phyloP scores from a whole-genome alignment of 2,888 invertebrate species.

The Lochmaea capreae region DNA sequence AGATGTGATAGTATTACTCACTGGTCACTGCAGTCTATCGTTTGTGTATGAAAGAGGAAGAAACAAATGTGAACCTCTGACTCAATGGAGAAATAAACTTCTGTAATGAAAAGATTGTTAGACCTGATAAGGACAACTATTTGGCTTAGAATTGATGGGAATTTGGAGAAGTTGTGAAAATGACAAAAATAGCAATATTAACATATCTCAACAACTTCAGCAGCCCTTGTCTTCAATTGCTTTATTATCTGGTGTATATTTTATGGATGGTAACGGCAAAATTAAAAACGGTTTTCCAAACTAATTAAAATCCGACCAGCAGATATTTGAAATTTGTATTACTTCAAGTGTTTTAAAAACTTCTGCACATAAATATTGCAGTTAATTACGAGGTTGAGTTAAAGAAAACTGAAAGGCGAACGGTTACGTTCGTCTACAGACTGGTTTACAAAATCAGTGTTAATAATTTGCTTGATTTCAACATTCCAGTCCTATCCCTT shows the following conservation, averaged over 20 bases:
- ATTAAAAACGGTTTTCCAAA: background rate
- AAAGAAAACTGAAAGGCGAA: constrained; percentile 10
- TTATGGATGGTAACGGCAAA: background rate
- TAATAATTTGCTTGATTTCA: constrained; percentile 8
- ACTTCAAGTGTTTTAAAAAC: background rate
- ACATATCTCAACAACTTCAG: background rate
- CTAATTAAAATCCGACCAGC: background rate
- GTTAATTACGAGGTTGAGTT: constrained; percentile 12
- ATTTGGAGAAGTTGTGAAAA: no score
- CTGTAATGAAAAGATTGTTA: no score
- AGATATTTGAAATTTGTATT: background rate
- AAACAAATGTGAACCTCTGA: no score
- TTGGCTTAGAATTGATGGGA: no score
- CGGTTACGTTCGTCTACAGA: background rate
- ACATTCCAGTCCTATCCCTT: constrained; percentile 28
- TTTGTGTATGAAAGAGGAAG: no score
- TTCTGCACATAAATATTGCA: background rate
- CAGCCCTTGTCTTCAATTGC: background rate
- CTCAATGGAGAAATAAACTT: no score
- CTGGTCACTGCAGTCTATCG: no score
- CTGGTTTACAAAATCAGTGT: constrained; percentile 7
- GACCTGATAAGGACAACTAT: no score
- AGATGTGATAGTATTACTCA: no score
- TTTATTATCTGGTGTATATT: background rate
- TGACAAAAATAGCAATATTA: no score